These are phyloP conservation scores for Antheraea pernyi DNA, from an alignment of 1,140 invertebrate genomes.

Conservation along the genomic window DNA sequence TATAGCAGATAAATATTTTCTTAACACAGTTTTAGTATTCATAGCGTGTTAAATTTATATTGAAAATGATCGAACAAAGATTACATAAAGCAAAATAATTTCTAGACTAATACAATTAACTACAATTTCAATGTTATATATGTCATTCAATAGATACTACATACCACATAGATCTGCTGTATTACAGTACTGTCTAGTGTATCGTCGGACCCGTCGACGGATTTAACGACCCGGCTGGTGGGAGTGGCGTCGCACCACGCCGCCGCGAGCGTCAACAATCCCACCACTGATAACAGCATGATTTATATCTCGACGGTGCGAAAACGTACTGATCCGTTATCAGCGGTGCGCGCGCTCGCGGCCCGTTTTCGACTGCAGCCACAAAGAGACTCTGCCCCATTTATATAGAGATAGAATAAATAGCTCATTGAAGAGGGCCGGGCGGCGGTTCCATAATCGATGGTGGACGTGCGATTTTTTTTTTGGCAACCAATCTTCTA, in stretches of 20 bases:
- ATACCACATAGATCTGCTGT: slow-evolving; percentile 50
- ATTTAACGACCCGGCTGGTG: slow-evolving; percentile 23
- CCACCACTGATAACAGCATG: slow-evolving; percentile 40
- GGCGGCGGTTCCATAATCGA: not conserved
- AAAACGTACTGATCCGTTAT: slow-evolving; percentile 25
- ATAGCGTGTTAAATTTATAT: too few species aligned
- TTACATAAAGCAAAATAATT: too few species aligned
- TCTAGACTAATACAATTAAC: too few species aligned
- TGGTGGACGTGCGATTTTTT: too few species aligned
- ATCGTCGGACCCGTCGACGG: slow-evolving; percentile 32
- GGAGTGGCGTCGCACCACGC: slow-evolving; percentile 17
- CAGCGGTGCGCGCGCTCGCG: slow-evolving; percentile 57
- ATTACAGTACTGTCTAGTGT: slow-evolving; percentile 48
- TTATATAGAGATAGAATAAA: slow-evolving; percentile 63
- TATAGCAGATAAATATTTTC: too few species aligned
- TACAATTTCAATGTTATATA: too few species aligned
- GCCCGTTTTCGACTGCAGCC: slow-evolving; percentile 62
- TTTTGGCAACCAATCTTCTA: too few species aligned
- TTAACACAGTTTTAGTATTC: too few species aligned
- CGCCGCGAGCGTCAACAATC: slow-evolving; percentile 26
- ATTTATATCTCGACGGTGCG: slow-evolving; percentile 21
- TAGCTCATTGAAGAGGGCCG: slow-evolving; percentile 34
- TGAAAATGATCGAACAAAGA: too few species aligned
- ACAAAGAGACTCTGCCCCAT: slow-evolving; percentile 51
- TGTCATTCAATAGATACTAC: slow-evolving; percentile 9